These are phyloP conservation scores for Cerastis rubricosa DNA, from an alignment of 2,888 invertebrate species.

Conservation along the genomic window DNA sequence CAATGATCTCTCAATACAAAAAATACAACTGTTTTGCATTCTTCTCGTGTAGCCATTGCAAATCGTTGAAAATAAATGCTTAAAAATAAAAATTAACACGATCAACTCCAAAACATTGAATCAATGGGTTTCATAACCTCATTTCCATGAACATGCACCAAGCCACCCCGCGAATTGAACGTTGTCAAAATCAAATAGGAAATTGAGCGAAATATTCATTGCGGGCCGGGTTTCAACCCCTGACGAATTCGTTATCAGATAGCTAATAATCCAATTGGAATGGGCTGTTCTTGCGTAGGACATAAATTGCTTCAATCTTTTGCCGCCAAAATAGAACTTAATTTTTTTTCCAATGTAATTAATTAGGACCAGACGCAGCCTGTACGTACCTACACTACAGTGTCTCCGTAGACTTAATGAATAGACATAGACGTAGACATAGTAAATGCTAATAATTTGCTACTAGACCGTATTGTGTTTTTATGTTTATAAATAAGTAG, in stretches of 20 bases:
- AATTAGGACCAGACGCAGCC: not conserved
- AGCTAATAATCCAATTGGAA: slow-evolving; percentile 84
- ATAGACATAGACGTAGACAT: too few species aligned
- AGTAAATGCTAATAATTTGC: not conserved
- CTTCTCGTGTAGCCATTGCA: not conserved
- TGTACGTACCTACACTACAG: not conserved
- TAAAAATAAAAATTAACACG: not conserved
- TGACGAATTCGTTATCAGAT: slow-evolving; percentile 82
- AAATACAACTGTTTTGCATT: not conserved
- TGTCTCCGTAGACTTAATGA: not conserved
- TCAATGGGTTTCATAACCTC: slow-evolving; percentile 45
- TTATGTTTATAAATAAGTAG: not conserved
- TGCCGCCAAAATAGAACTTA: slow-evolving; percentile 42
- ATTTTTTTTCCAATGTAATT: slow-evolving; percentile 26
- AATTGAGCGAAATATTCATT: slow-evolving; percentile 76
- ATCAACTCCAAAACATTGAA: slow-evolving; percentile 14
- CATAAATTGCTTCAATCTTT: slow-evolving; percentile 60
- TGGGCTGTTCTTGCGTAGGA: slow-evolving; percentile 65
- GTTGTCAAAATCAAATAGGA: slow-evolving; percentile 74
- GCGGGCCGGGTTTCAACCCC: slow-evolving; percentile 79
- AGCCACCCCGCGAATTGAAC: slow-evolving; percentile 54
- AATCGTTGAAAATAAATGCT: not conserved
- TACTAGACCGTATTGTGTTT: not conserved
- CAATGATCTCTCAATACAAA: not conserved
- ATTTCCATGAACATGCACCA: slow-evolving; percentile 58